Evolutionary conservation across 2,888 invertebrate species (phyloP).

Genomic region (Sthenelais limicola): DNA sequence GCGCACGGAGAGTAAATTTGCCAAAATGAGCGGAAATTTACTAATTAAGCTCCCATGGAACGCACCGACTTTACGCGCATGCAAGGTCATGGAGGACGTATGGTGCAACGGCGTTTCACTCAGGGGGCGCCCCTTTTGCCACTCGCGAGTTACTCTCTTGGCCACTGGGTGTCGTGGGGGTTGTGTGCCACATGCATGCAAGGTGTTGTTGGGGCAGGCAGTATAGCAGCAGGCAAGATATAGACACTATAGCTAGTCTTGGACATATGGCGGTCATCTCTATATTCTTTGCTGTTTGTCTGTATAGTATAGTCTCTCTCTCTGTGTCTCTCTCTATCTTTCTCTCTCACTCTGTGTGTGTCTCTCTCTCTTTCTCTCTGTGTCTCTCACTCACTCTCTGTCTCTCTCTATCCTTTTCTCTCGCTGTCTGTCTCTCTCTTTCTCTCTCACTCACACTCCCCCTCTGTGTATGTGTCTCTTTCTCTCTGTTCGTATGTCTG

Average conservation of each 20-base stretch:
- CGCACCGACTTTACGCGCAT: neutral
- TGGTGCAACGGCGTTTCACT: neutral
- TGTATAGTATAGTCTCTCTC: too few relatives aligned
- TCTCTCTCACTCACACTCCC: constrained; percentile 2
- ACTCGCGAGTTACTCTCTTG: too few relatives aligned
- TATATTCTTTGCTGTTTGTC: too few relatives aligned
- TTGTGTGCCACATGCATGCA: neutral
- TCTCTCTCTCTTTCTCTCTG: constrained; percentile 7
- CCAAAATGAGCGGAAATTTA: constrained; percentile 33
- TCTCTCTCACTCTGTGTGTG: constrained; percentile 1
- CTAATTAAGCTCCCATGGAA: constrained; percentile 31
- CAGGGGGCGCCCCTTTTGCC: neutral
- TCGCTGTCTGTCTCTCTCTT: constrained; percentile 6
- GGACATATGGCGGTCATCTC: too few relatives aligned
- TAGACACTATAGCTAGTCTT: too few relatives aligned
- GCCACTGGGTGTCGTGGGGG: too few relatives aligned
- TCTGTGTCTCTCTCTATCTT: constrained; percentile 1
- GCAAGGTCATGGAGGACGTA: constrained; percentile 24
- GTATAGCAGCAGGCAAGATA: neutral
- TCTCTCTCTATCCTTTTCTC: neutral
- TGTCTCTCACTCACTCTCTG: neutral
- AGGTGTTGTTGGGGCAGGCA: neutral
- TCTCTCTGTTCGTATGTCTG: neutral
- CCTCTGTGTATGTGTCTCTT: neutral
- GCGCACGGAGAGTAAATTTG: constrained; percentile 29